Evolutionary conservation across 2,113 vertebrate species (phyloP).

Genomic region (Naja naja): DNA sequence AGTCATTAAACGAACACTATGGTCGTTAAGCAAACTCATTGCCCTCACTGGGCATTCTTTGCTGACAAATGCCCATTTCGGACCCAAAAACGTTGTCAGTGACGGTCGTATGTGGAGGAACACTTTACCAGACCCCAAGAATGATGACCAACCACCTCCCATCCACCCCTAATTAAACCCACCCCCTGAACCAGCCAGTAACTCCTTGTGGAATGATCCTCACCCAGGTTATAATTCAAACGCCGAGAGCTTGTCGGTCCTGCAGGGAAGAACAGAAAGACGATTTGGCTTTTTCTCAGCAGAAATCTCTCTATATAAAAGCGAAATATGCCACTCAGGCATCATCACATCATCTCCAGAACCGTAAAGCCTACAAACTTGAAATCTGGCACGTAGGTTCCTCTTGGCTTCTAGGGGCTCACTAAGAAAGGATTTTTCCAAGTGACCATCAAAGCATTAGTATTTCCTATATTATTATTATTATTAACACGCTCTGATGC

Average conservation of each 20-base stretch:
- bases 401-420: no score
- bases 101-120: neutral
- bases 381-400: no score
- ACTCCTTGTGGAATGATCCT: neutral
- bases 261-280: constrained; percentile 46
- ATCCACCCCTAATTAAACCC: neutral
- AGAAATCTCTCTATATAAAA: neutral
- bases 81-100: neutral
- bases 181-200: constrained; percentile 64
- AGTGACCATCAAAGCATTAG: no score
- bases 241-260: constrained; percentile 74
- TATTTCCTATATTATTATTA: no score
- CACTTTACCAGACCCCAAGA: neutral
- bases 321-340: no score
- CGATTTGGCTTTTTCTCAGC: neutral
- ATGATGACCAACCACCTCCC: neutral
- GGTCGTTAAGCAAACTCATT: neutral
- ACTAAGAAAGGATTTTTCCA: no score
- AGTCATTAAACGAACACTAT: no score
- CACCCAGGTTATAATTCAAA: constrained; percentile 67
- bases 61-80: neutral
- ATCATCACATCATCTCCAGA: no score
- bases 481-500: no score
- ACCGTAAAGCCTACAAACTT: no score
- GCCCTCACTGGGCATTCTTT: neutral